Evolutionary conservation across 2,797 vertebrate genomes (phyloP).

Genomic region (Pitangus sulphuratus): DNA sequence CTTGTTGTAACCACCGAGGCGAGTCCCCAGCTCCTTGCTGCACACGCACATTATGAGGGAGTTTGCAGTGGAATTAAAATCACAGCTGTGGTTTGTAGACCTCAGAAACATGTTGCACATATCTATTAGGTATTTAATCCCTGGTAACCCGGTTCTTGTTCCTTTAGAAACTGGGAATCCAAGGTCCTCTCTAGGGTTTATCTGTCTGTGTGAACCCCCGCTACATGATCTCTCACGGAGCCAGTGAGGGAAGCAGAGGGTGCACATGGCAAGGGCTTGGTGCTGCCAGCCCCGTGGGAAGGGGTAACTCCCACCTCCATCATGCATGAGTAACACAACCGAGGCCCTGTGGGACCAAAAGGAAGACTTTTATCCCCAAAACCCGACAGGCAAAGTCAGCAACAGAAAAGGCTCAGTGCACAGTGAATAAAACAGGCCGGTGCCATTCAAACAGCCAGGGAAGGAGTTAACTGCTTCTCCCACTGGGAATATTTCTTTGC

Average conservation of each 20-base stretch:
- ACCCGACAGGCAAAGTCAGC: background rate
- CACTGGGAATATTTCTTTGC: background rate
- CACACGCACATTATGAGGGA: accelerated
- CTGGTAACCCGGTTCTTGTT: background rate
- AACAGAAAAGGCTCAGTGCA: background rate
- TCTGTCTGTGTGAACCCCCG: accelerated
- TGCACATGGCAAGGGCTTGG: accelerated
- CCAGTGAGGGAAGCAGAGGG: background rate
- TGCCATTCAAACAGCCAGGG: background rate
- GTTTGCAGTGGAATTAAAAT: background rate
- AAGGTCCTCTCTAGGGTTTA: background rate
- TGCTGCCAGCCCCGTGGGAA: background rate
- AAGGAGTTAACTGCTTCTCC: background rate
- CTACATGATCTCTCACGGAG: accelerated
- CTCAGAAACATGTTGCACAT: background rate
- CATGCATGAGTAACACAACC: accelerated
- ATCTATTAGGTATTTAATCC: background rate
- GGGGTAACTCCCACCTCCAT: background rate
- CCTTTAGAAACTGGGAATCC: background rate
- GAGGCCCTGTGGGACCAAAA: background rate
- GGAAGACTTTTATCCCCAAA: background rate
- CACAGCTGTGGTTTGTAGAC: background rate
- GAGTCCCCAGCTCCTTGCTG: background rate
- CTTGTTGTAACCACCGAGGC: accelerated
- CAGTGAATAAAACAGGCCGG: background rate